Conservation (phyloP, 2,797 vertebrate species). For the Halcyon leucocephala region DNA sequence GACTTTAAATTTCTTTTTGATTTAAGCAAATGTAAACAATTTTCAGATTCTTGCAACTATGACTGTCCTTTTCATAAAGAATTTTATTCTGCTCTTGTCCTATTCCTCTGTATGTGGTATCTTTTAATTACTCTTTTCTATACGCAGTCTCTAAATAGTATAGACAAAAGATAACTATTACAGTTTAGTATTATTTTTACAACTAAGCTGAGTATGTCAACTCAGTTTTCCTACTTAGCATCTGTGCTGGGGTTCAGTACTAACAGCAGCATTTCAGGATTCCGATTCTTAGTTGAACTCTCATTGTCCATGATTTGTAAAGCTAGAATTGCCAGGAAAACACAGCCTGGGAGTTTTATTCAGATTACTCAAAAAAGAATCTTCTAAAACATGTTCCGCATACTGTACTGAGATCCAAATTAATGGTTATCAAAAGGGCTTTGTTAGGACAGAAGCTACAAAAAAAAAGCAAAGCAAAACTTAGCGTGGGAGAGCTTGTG, state of each 20-base stretch:
- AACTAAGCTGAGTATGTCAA: too few relatives aligned
- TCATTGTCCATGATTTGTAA: rapidly evolving
- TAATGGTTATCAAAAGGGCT: neutral
- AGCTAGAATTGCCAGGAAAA: neutral
- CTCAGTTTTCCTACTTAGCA: neutral
- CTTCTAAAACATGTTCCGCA: rapidly evolving
- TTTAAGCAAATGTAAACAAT: neutral
- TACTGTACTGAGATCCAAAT: neutral
- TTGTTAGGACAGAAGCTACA: neutral
- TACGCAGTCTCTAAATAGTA: neutral
- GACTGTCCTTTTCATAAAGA: neutral
- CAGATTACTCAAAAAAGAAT: neutral
- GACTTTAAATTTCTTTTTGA: neutral
- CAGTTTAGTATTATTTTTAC: neutral
- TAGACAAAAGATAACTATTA: neutral
- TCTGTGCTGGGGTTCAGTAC: rapidly evolving
- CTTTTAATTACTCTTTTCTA: neutral
- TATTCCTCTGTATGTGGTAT: neutral
- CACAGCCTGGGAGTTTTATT: neutral
- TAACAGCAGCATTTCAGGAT: neutral
- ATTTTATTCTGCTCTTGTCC: neutral
- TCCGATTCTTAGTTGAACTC: rapidly evolving
- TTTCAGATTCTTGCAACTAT: neutral
- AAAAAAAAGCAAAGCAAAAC: neutral
- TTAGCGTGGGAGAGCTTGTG: rapidly evolving